Percentiles rank a stretch among this genome's conserved stretches.
Conservation (phyloP, 2,888 invertebrate species). For the Nymphalis urticae region DNA sequence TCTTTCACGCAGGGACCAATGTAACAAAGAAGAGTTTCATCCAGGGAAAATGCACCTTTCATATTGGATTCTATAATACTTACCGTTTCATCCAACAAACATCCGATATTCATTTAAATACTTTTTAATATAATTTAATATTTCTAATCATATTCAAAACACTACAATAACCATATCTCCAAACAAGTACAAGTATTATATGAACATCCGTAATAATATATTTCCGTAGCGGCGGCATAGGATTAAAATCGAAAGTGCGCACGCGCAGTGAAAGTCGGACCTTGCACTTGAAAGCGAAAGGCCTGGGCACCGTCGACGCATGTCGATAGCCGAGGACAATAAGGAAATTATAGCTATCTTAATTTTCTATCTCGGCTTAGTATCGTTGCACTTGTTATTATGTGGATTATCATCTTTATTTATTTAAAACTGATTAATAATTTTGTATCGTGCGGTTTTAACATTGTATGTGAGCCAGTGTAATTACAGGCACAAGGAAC, state of each 20-base stretch:
- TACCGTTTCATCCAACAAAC: too few species aligned
- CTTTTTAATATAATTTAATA: too few species aligned
- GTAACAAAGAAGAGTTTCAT: too few species aligned
- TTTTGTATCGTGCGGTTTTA: too few species aligned
- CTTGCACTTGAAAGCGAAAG: constrained; percentile 61
- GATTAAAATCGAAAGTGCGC: constrained; percentile 49
- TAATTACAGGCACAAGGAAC: too few species aligned
- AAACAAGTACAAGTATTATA: neutral
- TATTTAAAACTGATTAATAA: too few species aligned
- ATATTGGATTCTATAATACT: too few species aligned
- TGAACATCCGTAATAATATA: constrained; percentile 21
- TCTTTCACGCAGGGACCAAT: too few species aligned
- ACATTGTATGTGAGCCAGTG: too few species aligned
- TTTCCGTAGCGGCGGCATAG: constrained; percentile 15
- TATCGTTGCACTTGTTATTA: neutral
- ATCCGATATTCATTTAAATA: too few species aligned
- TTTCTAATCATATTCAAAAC: neutral
- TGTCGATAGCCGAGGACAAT: constrained; percentile 1
- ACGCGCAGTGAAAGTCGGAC: constrained; percentile 50
- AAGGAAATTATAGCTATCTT: constrained; percentile 1
- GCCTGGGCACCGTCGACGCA: neutral
- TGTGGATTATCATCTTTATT: too few species aligned
- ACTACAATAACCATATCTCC: neutral
- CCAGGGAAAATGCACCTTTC: too few species aligned
- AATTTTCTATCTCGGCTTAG: neutral